Base-by-base conservation (phyloP, 2,888 invertebrate genomes). In the Drosophila pseudotakahashii region DNA sequence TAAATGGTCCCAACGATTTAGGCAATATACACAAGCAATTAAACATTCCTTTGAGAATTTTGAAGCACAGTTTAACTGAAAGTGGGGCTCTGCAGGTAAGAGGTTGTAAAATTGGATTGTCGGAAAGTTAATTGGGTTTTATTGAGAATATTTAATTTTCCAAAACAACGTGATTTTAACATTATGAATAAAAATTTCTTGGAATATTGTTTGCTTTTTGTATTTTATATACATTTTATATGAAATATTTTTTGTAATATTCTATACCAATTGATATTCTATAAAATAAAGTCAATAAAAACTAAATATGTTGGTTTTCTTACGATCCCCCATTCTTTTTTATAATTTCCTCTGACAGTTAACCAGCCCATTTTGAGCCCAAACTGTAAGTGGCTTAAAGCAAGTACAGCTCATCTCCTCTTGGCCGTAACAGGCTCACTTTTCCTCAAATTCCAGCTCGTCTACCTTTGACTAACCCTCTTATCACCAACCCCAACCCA, bases 381-480 rank as follows among this genome's bases (percentile, higher is more conserved):
- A 14, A 37, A 26, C 14, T 16, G 3, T 50, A n/a, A 48, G 37
- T 52, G 32, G 64, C 64, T 63, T 52, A 58, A n/a, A 30, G 34
- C 41, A 60, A 62, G 60, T 62, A n/a, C 41, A 16, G 39, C 34
- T 59, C 48, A 59, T 47, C 68, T 39, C 23, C 36, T 55, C 13
- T 44, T 11, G 36, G 32, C 48, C 48, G 32, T 64, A 51, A 51
- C 62, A 23, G 34, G 53, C 64, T 53, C 53, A 63, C 57, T 55
- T 70, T 32, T 10, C 11, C 14, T n/a, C 23, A 13, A 41, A 16
- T 61, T 45, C 32, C 30, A 26, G 68, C 60, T 69, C 11, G 69
- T 48, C 47, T 69, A 41, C 47, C 69, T 53, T 42, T 53, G 41
- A 37, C 51, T 71, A 63, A 71, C 54, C 71, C 63, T 63, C 68